Conservation (phyloP, 2,888 invertebrate species). For the Koerneria pararmatus region DNA sequence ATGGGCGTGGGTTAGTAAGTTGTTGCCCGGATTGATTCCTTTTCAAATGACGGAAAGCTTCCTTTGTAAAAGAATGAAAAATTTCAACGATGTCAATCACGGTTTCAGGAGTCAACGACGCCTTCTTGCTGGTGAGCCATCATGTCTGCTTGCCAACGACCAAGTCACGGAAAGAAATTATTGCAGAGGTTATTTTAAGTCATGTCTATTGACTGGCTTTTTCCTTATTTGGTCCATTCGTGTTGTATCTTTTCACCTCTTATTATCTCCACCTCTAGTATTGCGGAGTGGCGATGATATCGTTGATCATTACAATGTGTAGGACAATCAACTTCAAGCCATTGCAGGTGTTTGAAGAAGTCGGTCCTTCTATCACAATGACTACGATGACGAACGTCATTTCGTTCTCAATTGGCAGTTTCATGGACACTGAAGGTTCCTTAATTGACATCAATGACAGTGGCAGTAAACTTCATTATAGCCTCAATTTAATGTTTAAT, state of each 20-base stretch:
- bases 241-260: too few relatives aligned
- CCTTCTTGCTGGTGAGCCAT: slow-evolving; percentile 54
- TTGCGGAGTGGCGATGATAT: too few relatives aligned
- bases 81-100: too few relatives aligned
- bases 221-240: too few relatives aligned
- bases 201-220: too few relatives aligned
- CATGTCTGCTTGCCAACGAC: slow-evolving; percentile 37
- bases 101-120: slow-evolving; percentile 50
- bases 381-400: slow-evolving; percentile 57
- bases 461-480: background rate
- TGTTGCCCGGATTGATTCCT: background rate
- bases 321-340: background rate
- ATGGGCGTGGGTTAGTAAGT: slow-evolving; percentile 47
- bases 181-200: slow-evolving; percentile 21
- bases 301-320: too few relatives aligned
- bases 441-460: background rate
- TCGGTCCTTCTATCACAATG: slow-evolving; percentile 59
- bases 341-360: slow-evolving; percentile 30
- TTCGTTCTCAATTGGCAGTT: slow-evolving; percentile 53
- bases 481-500: background rate
- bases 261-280: too few relatives aligned
- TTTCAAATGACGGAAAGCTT: background rate
- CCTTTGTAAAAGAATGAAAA: too few relatives aligned
- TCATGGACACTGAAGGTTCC: slow-evolving; percentile 52
- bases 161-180: slow-evolving; percentile 26